These are phyloP conservation scores for Okapia johnstoni DNA, from an alignment of 2,113 vertebrate species.

Conservation along the genomic window DNA sequence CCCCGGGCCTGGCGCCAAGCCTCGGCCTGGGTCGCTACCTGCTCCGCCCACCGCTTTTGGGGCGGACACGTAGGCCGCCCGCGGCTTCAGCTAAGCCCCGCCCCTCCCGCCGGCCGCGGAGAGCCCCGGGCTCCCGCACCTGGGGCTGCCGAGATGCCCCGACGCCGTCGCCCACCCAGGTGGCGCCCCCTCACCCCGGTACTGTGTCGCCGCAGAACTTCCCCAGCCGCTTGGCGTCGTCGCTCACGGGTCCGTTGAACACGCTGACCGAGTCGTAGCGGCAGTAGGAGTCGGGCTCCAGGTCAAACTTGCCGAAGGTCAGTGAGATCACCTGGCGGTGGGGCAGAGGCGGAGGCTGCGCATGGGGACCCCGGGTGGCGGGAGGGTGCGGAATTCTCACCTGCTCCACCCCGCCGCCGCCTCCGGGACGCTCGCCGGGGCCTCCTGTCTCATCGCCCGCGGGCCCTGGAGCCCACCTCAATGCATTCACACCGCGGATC, in stretches of 20 bases:
- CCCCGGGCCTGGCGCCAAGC: background rate
- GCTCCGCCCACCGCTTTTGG: background rate
- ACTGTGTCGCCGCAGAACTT: constrained; percentile 88
- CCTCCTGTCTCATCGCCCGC: background rate
- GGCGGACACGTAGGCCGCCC: background rate
- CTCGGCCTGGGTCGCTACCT: too few species aligned
- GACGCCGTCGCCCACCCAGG: background rate
- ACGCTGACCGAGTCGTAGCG: constrained; percentile 92
- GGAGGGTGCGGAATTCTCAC: background rate
- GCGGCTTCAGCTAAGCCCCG: background rate
- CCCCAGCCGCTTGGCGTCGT: constrained; percentile 87
- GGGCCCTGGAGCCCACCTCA: rapidly evolving
- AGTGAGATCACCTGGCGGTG: constrained; percentile 85
- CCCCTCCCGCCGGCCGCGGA: background rate
- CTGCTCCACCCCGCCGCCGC: too few species aligned
- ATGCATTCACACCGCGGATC: background rate
- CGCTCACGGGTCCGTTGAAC: constrained; percentile 87
- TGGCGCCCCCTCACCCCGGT: constrained; percentile 82
- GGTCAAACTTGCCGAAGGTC: constrained; percentile 90
- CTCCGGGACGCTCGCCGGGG: background rate
- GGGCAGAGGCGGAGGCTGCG: background rate
- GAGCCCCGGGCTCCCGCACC: background rate
- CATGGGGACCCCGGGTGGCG: background rate
- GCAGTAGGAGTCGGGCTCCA: constrained; percentile 90
- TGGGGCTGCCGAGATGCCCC: background rate